phyloP scores from a whole-genome alignment of 2,888 invertebrate genomes.

The Xestobium rufovillosum region DNA sequence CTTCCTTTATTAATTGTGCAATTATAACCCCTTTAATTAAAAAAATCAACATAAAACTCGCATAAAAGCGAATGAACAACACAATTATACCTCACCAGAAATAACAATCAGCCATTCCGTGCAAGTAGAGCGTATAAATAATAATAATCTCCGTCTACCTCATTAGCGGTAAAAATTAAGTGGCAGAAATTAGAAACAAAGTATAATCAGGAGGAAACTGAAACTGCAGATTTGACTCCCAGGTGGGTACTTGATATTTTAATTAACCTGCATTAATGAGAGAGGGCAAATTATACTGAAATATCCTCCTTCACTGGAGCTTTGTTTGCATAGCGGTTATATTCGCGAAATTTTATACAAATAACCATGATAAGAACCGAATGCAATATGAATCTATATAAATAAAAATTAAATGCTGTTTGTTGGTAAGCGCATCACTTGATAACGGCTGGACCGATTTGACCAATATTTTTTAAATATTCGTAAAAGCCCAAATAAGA shows the following conservation, averaged over 20 bases:
- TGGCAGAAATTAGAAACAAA: conserved; percentile 37
- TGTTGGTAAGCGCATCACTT: too few relatives aligned
- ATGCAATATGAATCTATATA: too few relatives aligned
- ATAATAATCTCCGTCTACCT: conserved; percentile 38
- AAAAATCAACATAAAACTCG: conserved; percentile 34
- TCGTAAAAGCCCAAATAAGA: too few relatives aligned
- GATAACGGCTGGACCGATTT: too few relatives aligned
- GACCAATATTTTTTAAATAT: too few relatives aligned
- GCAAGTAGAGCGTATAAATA: conserved; percentile 37
- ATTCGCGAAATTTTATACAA: too few relatives aligned
- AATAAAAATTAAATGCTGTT: too few relatives aligned
- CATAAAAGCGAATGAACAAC: conserved; percentile 33
- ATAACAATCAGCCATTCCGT: conserved; percentile 36
- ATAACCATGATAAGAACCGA: too few relatives aligned
- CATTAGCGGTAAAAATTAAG: conserved; percentile 40
- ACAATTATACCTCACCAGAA: conserved; percentile 29
- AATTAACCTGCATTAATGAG: conserved; percentile 40
- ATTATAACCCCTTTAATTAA: conserved; percentile 36
- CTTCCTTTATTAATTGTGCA: conserved; percentile 33
- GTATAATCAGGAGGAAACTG: conserved; percentile 37
- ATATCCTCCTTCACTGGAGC: too few relatives aligned
- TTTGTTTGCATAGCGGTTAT: too few relatives aligned
- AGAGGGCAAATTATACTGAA: too few relatives aligned
- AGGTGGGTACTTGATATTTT: conserved; percentile 40
- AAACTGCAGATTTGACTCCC: conserved; percentile 36